Evolutionary conservation across 2,888 invertebrate genomes (phyloP).

Genomic region (Xanthia icteritia): DNA sequence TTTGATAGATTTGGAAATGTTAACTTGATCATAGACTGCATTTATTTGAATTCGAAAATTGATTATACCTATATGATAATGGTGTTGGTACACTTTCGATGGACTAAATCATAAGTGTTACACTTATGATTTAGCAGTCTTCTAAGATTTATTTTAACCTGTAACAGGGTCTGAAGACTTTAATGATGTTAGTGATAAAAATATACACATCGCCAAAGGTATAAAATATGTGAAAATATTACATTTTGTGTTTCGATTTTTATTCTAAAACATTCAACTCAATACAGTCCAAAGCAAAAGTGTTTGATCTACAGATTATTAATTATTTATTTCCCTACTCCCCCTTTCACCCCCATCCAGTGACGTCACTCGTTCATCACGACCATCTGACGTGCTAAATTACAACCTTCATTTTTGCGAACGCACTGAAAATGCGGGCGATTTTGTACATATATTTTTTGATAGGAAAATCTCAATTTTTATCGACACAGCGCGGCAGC

Average conservation of each 20-base stretch:
- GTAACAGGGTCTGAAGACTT: background rate
- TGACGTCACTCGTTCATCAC: conserved; percentile 75
- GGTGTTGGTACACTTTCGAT: no score
- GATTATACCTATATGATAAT: background rate
- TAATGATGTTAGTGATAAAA: background rate
- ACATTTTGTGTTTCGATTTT: background rate
- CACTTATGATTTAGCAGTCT: no score
- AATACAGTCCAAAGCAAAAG: conserved; percentile 57
- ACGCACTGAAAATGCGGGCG: conserved; percentile 9
- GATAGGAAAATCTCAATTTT: conserved; percentile 31
- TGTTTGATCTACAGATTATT: conserved; percentile 67
- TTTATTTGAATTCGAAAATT: background rate
- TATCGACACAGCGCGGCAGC: background rate
- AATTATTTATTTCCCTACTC: conserved; percentile 69
- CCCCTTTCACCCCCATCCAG: conserved; percentile 46
- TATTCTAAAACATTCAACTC: background rate
- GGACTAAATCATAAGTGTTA: background rate
- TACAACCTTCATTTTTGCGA: conserved; percentile 69
- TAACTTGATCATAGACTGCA: background rate
- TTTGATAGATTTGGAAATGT: background rate
- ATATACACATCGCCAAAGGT: background rate
- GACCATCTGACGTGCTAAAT: conserved; percentile 69
- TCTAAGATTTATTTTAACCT: background rate
- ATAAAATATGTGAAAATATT: background rate
- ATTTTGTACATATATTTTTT: conserved; percentile 21